Conservation (phyloP, 2,888 invertebrate genomes). For the Lucinisca nassula region DNA sequence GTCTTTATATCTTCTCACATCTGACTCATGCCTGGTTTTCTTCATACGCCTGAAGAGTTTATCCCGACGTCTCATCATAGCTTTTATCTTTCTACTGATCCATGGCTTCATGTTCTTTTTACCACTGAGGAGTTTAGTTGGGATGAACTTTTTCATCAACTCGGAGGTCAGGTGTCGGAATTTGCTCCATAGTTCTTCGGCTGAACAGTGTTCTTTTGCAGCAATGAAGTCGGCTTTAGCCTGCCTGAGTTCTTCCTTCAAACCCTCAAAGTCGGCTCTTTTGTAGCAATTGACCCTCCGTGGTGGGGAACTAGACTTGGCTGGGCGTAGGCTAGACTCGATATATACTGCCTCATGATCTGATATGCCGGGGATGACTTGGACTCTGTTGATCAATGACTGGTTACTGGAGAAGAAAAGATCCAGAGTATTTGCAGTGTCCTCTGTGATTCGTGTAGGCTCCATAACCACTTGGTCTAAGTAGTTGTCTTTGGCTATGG, state of each 20-base stretch:
- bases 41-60: no score
- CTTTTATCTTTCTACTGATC: no score
- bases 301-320: not conserved
- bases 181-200: not conserved
- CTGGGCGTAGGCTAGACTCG: slow-evolving; percentile 30
- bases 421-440: slow-evolving; percentile 23
- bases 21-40: no score
- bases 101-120: no score
- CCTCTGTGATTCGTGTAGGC: slow-evolving; percentile 39
- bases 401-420: slow-evolving; percentile 43
- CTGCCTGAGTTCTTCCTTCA: not conserved
- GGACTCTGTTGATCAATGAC: slow-evolving; percentile 14
- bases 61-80: no score
- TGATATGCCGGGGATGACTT: slow-evolving; percentile 38
- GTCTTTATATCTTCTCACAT: no score
- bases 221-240: not conserved
- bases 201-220: no score
- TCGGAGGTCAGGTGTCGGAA: not conserved
- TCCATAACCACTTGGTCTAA: slow-evolving; percentile 29
- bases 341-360: slow-evolving; percentile 44
- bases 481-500: slow-evolving; percentile 20
- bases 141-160: no score
- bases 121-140: no score
- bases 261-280: slow-evolving; percentile 18
- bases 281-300: slow-evolving; percentile 16